These are phyloP conservation scores for Oreohelix idahoensis DNA, from an alignment of 1,140 invertebrate genomes.

Conservation along the genomic window DNA sequence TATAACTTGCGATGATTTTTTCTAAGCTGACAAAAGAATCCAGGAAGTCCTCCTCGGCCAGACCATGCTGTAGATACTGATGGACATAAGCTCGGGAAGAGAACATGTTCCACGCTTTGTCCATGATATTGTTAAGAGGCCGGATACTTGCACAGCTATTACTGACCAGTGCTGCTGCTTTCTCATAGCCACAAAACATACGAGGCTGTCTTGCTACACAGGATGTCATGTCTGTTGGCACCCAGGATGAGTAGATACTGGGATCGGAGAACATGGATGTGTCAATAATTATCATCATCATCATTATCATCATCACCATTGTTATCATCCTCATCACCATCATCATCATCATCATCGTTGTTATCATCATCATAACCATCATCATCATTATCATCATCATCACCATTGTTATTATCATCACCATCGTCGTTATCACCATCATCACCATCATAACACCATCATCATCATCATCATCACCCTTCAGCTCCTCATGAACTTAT, in stretches of 20 bases:
- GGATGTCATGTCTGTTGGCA: conserved; percentile 53
- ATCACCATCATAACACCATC: no score
- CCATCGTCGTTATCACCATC: no score
- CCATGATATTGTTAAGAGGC: conserved; percentile 63
- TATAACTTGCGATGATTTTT: conserved; percentile 70
- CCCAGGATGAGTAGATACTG: conserved; percentile 66
- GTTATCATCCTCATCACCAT: no score
- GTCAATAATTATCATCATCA: no score
- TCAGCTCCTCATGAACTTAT: no score
- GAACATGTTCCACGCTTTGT: conserved; percentile 73
- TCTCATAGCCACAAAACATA: conserved; percentile 69
- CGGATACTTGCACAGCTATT: conserved; percentile 65
- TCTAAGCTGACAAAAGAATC: conserved; percentile 72
- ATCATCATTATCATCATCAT: no score
- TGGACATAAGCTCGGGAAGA: conserved; percentile 71
- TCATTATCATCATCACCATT: no score
- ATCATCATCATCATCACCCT: no score
- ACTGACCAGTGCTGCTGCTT: conserved; percentile 65
- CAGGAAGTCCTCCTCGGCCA: conserved; percentile 70
- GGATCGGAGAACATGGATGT: conserved; percentile 58
- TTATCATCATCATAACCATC: no score
- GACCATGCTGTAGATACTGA: conserved; percentile 70
- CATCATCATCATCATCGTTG: no score
- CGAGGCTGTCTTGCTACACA: conserved; percentile 57
- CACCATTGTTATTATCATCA: no score